Base-by-base conservation (phyloP, 1,140 invertebrate species). In the Oryctes rhinoceros region DNA sequence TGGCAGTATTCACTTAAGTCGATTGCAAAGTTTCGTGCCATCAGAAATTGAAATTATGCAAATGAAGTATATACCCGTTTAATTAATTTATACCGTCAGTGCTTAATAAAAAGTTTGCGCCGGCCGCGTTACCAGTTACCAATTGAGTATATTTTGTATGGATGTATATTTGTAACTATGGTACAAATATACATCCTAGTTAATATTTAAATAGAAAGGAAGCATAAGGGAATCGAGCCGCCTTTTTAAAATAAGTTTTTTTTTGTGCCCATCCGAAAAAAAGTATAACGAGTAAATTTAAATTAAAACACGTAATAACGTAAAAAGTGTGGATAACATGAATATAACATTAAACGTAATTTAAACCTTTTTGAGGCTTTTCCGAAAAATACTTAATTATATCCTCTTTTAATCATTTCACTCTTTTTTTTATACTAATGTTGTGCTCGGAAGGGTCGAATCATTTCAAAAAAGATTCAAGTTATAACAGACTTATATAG, bases 31-130 rank as follows among this genome's bases (percentile, higher is more conserved):
- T 24, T 71, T 71, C 65, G 65, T 24, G 6, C 65, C 65, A 35
- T 6, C 65, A 71, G 65, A 71, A 71, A 71, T 71, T 71, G 65
- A 71, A 71, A 71, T 71, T 71, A 71, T 71, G 65, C 65, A 71
- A 71, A 71, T 71, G 24, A 35, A 71, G 65, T 71, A 71, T 35
- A 71, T 71, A 35, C 65, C 65, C 24, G 13, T 35, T 71, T 71
- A 71, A 71, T 71, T 71, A 71, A 71, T 71, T 71, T 71, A 71
- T 71, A 24, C 35, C 24, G 65, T 37, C 7, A n/a, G 65, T 13
- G 24, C 65, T 71, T 71, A 71, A 6, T 71, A 71, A 71, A 71
- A 71, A 71, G 65, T 71, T 71, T 24, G 65, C 24, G 30, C 3
- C 65, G 7, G 24, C 65, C 30, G 65, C 65, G 65, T 30, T 11